These are phyloP conservation scores for Sinella curviseta DNA, from an alignment of 1,140 invertebrate species.

Conservation along the genomic window DNA sequence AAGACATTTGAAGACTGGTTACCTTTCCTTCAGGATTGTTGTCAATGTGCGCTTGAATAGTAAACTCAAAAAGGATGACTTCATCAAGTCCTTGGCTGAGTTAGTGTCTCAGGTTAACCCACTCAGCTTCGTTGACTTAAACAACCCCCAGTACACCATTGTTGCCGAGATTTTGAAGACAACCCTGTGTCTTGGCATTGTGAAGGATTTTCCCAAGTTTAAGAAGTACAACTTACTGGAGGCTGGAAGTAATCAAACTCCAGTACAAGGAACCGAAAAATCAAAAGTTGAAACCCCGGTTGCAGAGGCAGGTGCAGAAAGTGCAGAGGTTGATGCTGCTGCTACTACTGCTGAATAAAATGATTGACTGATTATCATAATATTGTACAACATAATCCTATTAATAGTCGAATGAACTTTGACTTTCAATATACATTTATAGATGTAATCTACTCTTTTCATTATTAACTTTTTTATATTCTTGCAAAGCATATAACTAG, in stretches of 20 bases:
- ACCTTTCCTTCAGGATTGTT: slow-evolving; percentile 73
- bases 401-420: no score
- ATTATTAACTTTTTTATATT: no score
- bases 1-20: slow-evolving; percentile 70
- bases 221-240: slow-evolving; percentile 71
- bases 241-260: slow-evolving; percentile 46
- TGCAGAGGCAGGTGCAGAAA: no score
- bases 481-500: no score
- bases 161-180: slow-evolving; percentile 75
- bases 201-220: slow-evolving; percentile 66
- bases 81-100: slow-evolving; percentile 71
- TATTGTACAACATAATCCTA: no score
- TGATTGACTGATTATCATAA: no score
- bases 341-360: no score
- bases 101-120: slow-evolving; percentile 67
- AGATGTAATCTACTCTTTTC: no score
- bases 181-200: slow-evolving; percentile 65
- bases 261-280: background rate
- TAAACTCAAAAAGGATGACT: slow-evolving; percentile 66
- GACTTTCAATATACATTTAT: no score
- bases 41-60: slow-evolving; percentile 81
- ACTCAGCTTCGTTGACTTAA: slow-evolving; percentile 74
- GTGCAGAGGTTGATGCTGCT: no score
- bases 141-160: slow-evolving; percentile 63
- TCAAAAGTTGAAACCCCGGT: no score